Evolutionary conservation across 2,113 vertebrate species (phyloP), one percentile per base, ranked within the genome.

Genomic region (Rattus norvegicus): DNA sequence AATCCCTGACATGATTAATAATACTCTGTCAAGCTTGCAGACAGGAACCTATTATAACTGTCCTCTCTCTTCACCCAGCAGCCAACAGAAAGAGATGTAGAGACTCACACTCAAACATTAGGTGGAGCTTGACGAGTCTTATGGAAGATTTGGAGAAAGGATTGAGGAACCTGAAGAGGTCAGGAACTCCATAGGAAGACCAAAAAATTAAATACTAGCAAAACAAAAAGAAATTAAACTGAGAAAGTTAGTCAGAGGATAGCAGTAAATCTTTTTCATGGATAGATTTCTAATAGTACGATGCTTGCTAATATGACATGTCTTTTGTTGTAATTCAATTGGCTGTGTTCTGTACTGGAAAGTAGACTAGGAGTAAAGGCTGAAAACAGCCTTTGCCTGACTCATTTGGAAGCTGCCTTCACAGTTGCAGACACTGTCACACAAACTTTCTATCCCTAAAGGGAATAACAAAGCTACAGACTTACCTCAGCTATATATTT

Each of bases 191-290:
- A 69, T 30, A 16, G 12, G 13, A 69, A 69, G 67, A 16, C 67
- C 13, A 69, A 69, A 26, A 63, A 63, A 67, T 85, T 47, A 76
- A 81, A 4, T 56, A 19, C 11, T 85, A 22, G 43, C 24, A 73
- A 47, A 87, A 26, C 47, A 11, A 93, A 87, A 77, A 95, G 92
- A 87, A 77, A 95, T 88, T 65, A 91, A 16, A 30, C 2, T 47
- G 49, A 61, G n/a, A 84, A 83, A 61, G 36, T 16, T 63, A 84
- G 24, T 39, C 20, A 43, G n/a, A 83, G 11, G 6, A 26, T 61
- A 63, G 12, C 20, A 84, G 24, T 17, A 61, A 69, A 63, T 93
- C 8, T 13, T 6, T 87, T 83, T 52, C 5, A 67, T 2, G 28
- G 12, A 59, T 12, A 47, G 43, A 54, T 88, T 95, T 95, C 89